Base-by-base conservation (phyloP, 2,888 invertebrate species). In the Tinea pellionella region DNA sequence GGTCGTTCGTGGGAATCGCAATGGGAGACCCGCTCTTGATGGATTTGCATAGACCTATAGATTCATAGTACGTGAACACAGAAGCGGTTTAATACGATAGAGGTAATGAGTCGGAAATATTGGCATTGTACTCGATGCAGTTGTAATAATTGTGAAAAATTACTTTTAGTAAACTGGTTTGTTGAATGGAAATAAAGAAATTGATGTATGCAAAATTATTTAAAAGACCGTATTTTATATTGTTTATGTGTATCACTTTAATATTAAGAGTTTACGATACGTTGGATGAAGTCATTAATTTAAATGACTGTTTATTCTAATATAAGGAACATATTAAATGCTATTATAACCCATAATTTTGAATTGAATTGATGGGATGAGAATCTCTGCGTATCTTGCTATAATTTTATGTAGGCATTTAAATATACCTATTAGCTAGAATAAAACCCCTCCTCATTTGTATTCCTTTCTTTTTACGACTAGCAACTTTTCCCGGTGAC, bases 41-140 rank as follows among this genome's bases (percentile, higher is more conserved):
- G 30, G 29, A 58, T 57, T 58, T 58, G 47, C 60, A 47, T 61
- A 19, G n/a, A 29, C 15, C 16, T 16, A 24, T 57, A 13, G 19
- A 55, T 32, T 57, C 16, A 32, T 15, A 11, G 57, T 32, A 57
- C 32, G 32, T 57, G 57, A 57, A 13, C 30, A 32, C 30, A 57
- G 32, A 57, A 57, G 57, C 63, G 67, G 68, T 66, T 62, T 66
- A 65, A 65, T 69, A 68, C 68, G 63, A 68, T 65, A 66, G 63
- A 65, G 67, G 73, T 77, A 77, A 78, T 77, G 78, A 77, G 66
- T 69, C 71, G 74, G 74, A 76, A 75, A 72, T 73, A 70, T 73
- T 70, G 66, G 67, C 64, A 70, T 75, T 75, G 73, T 70, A 69
- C 64, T 67, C 32, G 13, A 57, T 32, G 32, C 57, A 57, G 15